Percentiles rank a stretch among this genome's conserved stretches.
Evolutionary conservation across 1,140 invertebrate species (phyloP).

Genomic region (Achroia grisella): DNA sequence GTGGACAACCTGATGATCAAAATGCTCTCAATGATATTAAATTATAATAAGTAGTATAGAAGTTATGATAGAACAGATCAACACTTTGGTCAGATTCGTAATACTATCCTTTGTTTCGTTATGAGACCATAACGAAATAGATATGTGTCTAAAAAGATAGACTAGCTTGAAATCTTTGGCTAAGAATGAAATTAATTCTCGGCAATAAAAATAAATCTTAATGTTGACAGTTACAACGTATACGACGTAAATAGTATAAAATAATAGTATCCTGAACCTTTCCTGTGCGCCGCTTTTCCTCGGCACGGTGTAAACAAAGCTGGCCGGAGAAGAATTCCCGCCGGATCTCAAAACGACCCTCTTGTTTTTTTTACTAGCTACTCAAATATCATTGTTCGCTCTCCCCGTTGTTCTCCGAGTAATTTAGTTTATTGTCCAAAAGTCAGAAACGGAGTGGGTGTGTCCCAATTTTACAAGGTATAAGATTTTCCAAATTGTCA

Average conservation of each 20-base stretch:
- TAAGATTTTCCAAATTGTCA: constrained; percentile 27
- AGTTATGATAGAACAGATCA: too few species aligned
- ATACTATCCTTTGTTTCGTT: too few species aligned
- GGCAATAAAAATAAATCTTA: constrained; percentile 1
- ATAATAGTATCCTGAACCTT: constrained; percentile 45
- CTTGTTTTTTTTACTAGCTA: constrained; percentile 48
- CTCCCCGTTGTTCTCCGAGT: constrained; percentile 41
- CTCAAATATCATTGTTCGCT: constrained; percentile 57
- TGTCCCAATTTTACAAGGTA: constrained; percentile 20
- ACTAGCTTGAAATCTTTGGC: too few species aligned
- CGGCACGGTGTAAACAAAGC: constrained; percentile 20
- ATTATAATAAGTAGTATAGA: too few species aligned
- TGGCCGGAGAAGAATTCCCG: constrained; percentile 39
- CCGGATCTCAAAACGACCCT: constrained; percentile 50
- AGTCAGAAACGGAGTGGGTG: constrained; percentile 31
- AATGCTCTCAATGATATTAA: too few species aligned
- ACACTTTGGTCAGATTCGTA: too few species aligned
- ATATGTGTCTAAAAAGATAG: too few species aligned
- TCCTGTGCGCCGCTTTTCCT: constrained; percentile 31
- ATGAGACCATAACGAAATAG: too few species aligned
- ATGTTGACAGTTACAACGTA: constrained; percentile 18
- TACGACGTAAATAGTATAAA: constrained; percentile 43
- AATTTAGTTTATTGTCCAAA: constrained; percentile 54
- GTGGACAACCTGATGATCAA: too few species aligned
- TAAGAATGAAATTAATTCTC: too few species aligned